A percentile compares a stretch with the other conserved stretches of the same genome.
These are phyloP conservation scores for Megaceryle torquata DNA, from an alignment of 2,113 vertebrate genomes.

Conservation along the genomic window DNA sequence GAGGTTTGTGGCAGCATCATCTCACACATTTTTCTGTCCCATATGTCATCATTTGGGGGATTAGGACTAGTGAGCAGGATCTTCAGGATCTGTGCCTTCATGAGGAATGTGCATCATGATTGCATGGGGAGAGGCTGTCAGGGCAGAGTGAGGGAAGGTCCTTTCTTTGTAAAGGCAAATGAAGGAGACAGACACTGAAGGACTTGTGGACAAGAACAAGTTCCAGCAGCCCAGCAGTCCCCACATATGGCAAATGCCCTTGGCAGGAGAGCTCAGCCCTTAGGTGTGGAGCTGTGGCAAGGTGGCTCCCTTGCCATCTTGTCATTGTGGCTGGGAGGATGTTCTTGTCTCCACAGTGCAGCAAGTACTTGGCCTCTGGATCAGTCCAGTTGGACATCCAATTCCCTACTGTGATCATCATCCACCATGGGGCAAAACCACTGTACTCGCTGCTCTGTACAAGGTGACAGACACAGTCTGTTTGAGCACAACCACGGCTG, in stretches of 20 bases:
- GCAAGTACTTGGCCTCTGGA: not conserved
- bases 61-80: not conserved
- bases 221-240: not conserved
- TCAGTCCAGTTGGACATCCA: not conserved
- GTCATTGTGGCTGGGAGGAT: not conserved
- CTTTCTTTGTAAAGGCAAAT: not conserved
- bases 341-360: not conserved
- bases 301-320: not conserved
- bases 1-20: not conserved
- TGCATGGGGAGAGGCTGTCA: not conserved
- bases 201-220: not conserved
- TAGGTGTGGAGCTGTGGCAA: not conserved
- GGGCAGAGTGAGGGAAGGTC: not conserved
- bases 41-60: not conserved
- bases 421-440: not conserved
- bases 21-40: not conserved
- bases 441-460: not conserved
- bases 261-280: not conserved
- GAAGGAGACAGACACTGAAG: not conserved
- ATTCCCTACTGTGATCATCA: not conserved
- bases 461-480: not conserved
- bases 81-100: fast-evolving
- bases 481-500: not conserved
- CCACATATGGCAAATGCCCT: not conserved
- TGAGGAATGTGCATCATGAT: not conserved